Evolutionary conservation across 2,888 invertebrate genomes (phyloP), one percentile per base, ranked within the genome.

Genomic region (Stenurella melanura): DNA sequence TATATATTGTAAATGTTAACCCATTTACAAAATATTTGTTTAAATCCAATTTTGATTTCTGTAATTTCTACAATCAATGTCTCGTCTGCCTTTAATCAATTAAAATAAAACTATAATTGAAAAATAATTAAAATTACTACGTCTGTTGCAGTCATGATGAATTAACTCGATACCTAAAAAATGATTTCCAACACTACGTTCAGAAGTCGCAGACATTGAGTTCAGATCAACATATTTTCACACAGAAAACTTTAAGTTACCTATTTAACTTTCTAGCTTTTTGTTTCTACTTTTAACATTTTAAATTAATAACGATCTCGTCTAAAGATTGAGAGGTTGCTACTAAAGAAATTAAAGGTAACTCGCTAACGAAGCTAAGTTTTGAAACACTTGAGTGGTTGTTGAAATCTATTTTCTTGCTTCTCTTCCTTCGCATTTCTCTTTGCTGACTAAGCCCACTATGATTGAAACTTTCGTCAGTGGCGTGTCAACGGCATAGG

Each of bases 391-490:
- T 74, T 66, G 73, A 77, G 75, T 78, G 78, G 70, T 75, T 69
- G 76, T 76, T 78, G 78, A 75, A 76, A 78, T 80, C 73, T 78
- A 78, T 78, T 74, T 80, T 76, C 76, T 69, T 60, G 74, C 66
- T 73, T 77, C 75, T 75, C 72, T 70, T 71, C 71, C 75, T 63
- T 68, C 73, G 74, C 19, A 30, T 58, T 67, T 58, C 61, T 74
- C 60, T 74, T 57, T 74, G 66, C 74, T 67, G 54, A 54, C 26
- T 72, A 72, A 72, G 63, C 54, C 72, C 15, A 54, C 72, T 72
- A 63, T 63, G 72, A 72, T 63, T 72, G 72, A 30, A 63, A 63
- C 54, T 63, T 54, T 50, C 67, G 50, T 56, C 67, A 67, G 67
- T 10, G 54, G 26, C 30, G 19, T 38, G 12, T 11, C 66, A 34